Base-by-base conservation (phyloP, 2,888 invertebrate species). In the Arenicola marina region DNA sequence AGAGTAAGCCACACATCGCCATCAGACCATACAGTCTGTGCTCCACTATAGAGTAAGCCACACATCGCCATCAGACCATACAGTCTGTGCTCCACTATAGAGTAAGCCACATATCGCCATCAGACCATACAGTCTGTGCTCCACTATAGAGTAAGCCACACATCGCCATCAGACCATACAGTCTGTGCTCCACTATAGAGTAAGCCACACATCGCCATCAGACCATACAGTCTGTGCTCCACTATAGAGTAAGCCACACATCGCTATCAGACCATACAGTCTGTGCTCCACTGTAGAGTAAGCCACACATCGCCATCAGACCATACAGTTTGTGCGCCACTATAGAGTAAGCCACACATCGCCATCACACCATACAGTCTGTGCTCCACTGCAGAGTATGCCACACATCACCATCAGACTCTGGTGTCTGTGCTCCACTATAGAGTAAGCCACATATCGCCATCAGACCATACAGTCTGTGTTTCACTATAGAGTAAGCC, bases 401-500 rank as follows among this genome's bases (percentile, higher is more conserved):
- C n/a, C 38, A 4, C 59, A 55, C 59, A 33, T 62, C 11, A 59
- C 59, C 45, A 38, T 65, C n/a, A 21, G 62, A 32, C 68, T 65
- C 1, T 61, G 63, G 28, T 55, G 61, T 15, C 58, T 68, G 33
- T 32, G 65, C 53, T 61, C 60, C 34, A 56, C 63, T 7, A 59
- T 68, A 11, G 65, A 63, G 68, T 68, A 61, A 51, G 63, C n/a
- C 38, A 4, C 59, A 55, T 58, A 33, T 62, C 11, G 61, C 59
- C 45, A 38, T 65, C n/a, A 21, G 62, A 32, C 68, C 68, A 2
- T 61, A 66, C 29, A 56, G 61, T 15, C 58, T 68, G 33, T 32
- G 65, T 53, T 61, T 60, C 34, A 56, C 63, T 7, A 59, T 68
- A 11, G 65, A 63, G 68, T 68, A 61, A 51, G 63, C n/a, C n/a